Conservation (phyloP, 2,113 vertebrate species). For the Cebus imitator region DNA sequence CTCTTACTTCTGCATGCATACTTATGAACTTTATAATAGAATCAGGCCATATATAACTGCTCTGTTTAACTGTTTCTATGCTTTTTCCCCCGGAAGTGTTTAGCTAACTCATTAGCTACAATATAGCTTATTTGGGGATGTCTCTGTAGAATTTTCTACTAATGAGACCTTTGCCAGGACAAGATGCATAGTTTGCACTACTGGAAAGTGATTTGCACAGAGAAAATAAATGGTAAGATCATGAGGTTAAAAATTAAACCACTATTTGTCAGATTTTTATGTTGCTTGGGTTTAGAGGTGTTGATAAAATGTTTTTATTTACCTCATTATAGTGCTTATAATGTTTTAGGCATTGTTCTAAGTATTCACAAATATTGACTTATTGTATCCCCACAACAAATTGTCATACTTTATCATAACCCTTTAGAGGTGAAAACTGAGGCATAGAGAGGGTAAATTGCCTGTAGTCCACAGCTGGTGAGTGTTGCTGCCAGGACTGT, state of each 20-base stretch:
- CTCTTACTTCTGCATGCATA: slow-evolving; percentile 51
- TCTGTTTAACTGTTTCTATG: slow-evolving; percentile 42
- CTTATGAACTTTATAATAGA: slow-evolving; percentile 56
- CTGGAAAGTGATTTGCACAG: neutral
- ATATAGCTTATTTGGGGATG: neutral
- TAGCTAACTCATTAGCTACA: slow-evolving; percentile 31
- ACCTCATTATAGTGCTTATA: neutral
- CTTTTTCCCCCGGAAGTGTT: neutral
- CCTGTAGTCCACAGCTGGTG: neutral
- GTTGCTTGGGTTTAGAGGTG: neutral
- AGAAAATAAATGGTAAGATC: neutral
- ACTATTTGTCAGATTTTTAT: neutral
- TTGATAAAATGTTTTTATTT: neutral
- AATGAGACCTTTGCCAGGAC: neutral
- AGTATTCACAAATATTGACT: neutral
- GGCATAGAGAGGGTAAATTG: neutral
- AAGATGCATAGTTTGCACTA: neutral
- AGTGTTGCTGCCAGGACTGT: neutral
- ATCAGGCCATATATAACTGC: neutral
- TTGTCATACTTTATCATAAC: neutral
- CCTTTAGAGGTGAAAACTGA: neutral
- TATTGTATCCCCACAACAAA: neutral
- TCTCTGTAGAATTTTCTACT: slow-evolving; percentile 11
- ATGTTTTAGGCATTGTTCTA: neutral
- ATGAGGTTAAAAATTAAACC: neutral